These are phyloP conservation scores for Thelaira solivaga DNA, from an alignment of 2,888 invertebrate genomes.

Conservation along the genomic window DNA sequence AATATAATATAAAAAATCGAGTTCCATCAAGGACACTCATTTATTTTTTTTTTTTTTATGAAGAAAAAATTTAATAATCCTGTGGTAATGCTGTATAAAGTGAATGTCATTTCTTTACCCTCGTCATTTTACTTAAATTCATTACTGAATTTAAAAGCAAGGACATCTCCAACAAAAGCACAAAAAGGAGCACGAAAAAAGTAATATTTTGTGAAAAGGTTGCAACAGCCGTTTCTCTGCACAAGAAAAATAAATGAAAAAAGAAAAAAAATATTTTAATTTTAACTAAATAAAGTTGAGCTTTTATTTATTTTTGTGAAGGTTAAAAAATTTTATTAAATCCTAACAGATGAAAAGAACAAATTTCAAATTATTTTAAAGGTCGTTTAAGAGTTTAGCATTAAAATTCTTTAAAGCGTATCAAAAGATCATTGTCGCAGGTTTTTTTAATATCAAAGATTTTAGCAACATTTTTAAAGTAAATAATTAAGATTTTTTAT, in stretches of 20 bases:
- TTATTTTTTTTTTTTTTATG: background rate
- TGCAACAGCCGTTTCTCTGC: constrained; percentile 2
- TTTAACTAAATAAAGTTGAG: too few species aligned
- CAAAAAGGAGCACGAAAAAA: background rate
- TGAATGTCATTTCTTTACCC: constrained; percentile 40
- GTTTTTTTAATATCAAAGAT: too few species aligned
- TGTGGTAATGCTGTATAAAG: constrained; percentile 33
- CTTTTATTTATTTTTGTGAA: too few species aligned
- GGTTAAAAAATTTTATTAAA: too few species aligned
- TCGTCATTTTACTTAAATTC: constrained; percentile 10
- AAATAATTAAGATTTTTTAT: too few species aligned
- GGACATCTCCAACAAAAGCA: constrained; percentile 19
- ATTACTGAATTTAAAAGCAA: constrained; percentile 34
- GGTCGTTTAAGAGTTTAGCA: too few species aligned
- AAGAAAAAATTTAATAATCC: constrained; percentile 29
- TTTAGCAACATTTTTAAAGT: too few species aligned
- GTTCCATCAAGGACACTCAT: constrained; percentile 16
- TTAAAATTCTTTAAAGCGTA: too few species aligned
- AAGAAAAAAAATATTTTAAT: constrained; percentile 11
- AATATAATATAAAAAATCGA: background rate
- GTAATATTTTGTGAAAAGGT: background rate
- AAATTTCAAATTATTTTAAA: too few species aligned
- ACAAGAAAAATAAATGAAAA: too few species aligned
- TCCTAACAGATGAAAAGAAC: too few species aligned
- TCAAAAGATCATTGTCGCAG: too few species aligned